phyloP scores from a whole-genome alignment of 2,797 vertebrate genomes.

The Peromyscus attwateri region DNA sequence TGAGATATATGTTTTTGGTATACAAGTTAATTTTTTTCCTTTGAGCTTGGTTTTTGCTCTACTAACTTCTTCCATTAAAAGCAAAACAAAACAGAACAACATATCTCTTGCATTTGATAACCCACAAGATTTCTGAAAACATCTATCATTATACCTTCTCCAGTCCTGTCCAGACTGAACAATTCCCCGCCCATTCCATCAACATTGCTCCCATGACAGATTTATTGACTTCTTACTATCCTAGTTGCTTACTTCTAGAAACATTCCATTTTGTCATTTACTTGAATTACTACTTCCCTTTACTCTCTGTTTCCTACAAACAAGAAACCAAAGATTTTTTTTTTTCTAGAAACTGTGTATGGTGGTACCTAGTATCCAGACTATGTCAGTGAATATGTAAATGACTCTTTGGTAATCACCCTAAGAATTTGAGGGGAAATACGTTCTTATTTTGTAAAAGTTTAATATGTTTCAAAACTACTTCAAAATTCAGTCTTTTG shows the following conservation, averaged over 20 bases:
- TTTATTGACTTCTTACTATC: conserved; percentile 55
- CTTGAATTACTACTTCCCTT: conserved; percentile 27
- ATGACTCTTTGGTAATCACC: not conserved
- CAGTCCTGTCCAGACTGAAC: conserved; percentile 42
- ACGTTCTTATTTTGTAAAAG: conserved; percentile 50
- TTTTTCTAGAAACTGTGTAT: conserved; percentile 52
- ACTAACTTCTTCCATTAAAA: conserved; percentile 25
- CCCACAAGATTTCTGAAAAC: conserved; percentile 41
- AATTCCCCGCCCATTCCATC: conserved; percentile 43
- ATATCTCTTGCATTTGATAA: conserved; percentile 15
- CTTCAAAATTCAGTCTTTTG: not conserved
- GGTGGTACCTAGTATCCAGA: not conserved
- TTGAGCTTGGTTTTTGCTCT: conserved; percentile 63
- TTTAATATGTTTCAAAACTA: conserved; percentile 46
- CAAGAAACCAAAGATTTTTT: conserved; percentile 44
- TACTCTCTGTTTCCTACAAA: conserved; percentile 24
- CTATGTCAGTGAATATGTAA: conserved; percentile 32
- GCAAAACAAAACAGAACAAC: not conserved
- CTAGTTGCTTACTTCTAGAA: conserved; percentile 60
- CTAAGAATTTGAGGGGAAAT: conserved; percentile 6
- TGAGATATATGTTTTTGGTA: not conserved
- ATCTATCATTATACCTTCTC: not conserved
- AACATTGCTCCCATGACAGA: conserved; percentile 10
- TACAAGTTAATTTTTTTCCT: not conserved
- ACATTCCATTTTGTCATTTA: conserved; percentile 50